Evolutionary conservation across 2,113 vertebrate species (phyloP).

Genomic region (Sinocyclocheilus rhinocerous): DNA sequence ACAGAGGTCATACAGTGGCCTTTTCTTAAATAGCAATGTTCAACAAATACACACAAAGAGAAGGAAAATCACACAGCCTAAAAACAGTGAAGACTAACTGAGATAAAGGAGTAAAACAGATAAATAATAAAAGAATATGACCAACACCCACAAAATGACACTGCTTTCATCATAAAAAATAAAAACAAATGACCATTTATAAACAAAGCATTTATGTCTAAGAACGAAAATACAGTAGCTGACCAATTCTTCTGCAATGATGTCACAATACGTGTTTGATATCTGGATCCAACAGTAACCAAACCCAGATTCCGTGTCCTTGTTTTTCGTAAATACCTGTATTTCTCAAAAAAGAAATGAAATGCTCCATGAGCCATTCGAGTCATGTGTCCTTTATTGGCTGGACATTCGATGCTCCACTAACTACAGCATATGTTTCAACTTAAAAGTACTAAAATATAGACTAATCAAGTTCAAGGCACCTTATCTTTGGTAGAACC

Average conservation of each 20-base stretch:
- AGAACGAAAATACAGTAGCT: constrained; percentile 38
- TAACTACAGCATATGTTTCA: constrained; percentile 27
- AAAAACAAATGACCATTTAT: constrained; percentile 33
- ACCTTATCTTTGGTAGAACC: constrained; percentile 45
- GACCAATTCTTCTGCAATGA: constrained; percentile 6
- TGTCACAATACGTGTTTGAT: constrained; percentile 1
- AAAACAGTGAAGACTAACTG: neutral
- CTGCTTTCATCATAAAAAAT: neutral
- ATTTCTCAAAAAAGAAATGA: neutral
- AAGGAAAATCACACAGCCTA: neutral
- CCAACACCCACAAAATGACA: constrained; percentile 25
- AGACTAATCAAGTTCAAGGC: constrained; percentile 30
- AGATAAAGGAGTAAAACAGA: constrained; percentile 1
- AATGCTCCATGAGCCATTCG: constrained; percentile 16
- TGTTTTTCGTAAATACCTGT: constrained; percentile 31
- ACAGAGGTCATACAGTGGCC: constrained; percentile 2
- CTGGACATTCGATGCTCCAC: constrained; percentile 5
- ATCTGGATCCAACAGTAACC: neutral
- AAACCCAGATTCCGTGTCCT: neutral
- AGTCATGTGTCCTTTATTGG: constrained; percentile 28
- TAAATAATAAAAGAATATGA: constrained; percentile 17
- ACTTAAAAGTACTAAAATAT: constrained; percentile 37
- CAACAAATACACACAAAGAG: neutral
- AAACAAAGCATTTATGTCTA: constrained; percentile 43
- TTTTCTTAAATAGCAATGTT: constrained; percentile 10